Percentiles rank a stretch among this genome's conserved stretches.
phyloP scores from a whole-genome alignment of 2,888 invertebrate genomes.

The Parapristionchus giblindavisi region DNA sequence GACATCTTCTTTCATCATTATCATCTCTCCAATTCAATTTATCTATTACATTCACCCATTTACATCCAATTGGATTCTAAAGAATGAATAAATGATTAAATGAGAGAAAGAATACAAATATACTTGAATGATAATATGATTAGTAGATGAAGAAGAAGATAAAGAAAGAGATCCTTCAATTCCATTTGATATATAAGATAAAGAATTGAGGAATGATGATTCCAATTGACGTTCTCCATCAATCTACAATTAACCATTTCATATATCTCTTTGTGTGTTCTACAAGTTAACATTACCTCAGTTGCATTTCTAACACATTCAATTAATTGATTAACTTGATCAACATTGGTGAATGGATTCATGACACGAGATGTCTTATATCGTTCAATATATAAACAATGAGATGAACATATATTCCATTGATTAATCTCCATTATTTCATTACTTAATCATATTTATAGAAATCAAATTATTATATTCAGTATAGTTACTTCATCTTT shows the following conservation, averaged over 20 bases:
- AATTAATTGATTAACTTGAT: conserved; percentile 35
- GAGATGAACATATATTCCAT: conserved; percentile 1
- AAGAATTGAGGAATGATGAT: too few relatives aligned
- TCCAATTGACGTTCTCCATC: too few relatives aligned
- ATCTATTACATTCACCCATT: conserved; percentile 16
- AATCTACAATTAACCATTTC: too few relatives aligned
- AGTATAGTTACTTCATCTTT: too few relatives aligned
- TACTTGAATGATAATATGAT: too few relatives aligned
- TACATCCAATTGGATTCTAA: conserved; percentile 10
- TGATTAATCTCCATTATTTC: neutral
- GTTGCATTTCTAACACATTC: neutral
- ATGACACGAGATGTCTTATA: conserved; percentile 44
- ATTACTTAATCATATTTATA: neutral
- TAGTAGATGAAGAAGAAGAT: too few relatives aligned
- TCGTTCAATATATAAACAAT: conserved; percentile 37
- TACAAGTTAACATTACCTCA: neutral
- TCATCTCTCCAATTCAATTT: conserved; percentile 13
- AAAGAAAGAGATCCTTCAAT: too few relatives aligned
- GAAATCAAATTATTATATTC: neutral
- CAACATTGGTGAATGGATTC: conserved; percentile 44
- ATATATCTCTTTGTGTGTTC: too few relatives aligned
- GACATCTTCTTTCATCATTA: neutral
- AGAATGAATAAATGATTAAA: too few relatives aligned
- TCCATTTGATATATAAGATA: too few relatives aligned
- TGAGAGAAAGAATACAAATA: too few relatives aligned